Conservation (phyloP, 2,113 vertebrate genomes). For the Planiliza haematocheilus region DNA sequence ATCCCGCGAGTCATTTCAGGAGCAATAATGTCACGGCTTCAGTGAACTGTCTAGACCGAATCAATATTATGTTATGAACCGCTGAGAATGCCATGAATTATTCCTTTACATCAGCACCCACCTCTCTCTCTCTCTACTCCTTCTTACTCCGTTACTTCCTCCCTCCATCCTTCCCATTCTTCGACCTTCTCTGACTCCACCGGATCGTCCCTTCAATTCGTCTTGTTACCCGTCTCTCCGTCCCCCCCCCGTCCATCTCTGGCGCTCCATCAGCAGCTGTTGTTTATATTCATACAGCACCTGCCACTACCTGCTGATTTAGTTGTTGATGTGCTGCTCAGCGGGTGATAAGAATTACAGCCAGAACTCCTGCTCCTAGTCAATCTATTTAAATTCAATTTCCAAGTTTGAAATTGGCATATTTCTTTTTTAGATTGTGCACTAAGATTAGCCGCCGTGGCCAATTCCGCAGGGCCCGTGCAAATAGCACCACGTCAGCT, state of each 20-base stretch:
- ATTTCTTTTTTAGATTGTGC: conserved; percentile 33
- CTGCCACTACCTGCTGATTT: conserved; percentile 72
- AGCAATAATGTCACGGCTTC: conserved; percentile 4
- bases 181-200: conserved; percentile 49
- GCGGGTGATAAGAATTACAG: conserved; percentile 59
- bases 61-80: conserved; percentile 25
- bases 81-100: too few relatives aligned
- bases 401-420: conserved; percentile 60
- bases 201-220: conserved; percentile 47
- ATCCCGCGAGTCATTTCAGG: not conserved
- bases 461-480: too few relatives aligned
- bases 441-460: conserved; percentile 1
- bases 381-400: conserved; percentile 66
- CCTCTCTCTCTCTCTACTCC: too few relatives aligned
- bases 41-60: conserved; percentile 39
- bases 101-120: not conserved
- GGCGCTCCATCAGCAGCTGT: conserved; percentile 70
- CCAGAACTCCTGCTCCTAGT: conserved; percentile 32
- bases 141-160: conserved; percentile 43
- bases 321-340: conserved; percentile 61
- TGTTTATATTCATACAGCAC: conserved; percentile 73
- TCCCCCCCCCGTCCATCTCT: not conserved
- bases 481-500: conserved; percentile 54
- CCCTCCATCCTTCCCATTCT: conserved; percentile 20
- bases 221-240: conserved; percentile 39